phyloP scores from a whole-genome alignment of 2,113 vertebrate genomes.

The Cryptotis parvus region DNA sequence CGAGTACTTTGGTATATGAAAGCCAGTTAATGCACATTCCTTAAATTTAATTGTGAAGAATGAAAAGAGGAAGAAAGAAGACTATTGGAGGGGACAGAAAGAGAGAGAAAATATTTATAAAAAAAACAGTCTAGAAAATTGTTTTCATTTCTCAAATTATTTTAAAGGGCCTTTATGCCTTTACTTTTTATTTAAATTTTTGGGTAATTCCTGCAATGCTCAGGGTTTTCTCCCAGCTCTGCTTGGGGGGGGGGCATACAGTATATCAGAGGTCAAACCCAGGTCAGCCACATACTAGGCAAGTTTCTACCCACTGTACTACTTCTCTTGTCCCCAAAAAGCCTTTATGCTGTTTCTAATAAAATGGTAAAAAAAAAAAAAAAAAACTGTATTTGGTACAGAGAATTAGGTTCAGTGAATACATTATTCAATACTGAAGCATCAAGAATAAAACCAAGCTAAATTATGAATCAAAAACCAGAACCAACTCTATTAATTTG shows the following conservation, averaged over 20 bases:
- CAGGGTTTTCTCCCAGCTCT: no score
- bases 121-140: background rate
- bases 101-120: background rate
- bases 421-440: constrained; percentile 58
- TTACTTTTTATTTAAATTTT: background rate
- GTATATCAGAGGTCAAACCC: no score
- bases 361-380: constrained; percentile 52
- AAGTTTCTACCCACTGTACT: no score
- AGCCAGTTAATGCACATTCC: background rate
- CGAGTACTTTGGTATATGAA: background rate
- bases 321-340: no score
- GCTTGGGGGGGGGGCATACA: no score
- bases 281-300: no score
- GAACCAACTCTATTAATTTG: constrained; percentile 63
- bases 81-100: no score
- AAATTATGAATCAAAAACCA: constrained; percentile 65
- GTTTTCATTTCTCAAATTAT: constrained; percentile 36
- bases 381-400: constrained; percentile 43
- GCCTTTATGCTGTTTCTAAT: constrained; percentile 33
- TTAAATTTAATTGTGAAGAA: background rate
- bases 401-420: constrained; percentile 52
- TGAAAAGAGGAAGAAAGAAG: no score
- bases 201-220: no score
- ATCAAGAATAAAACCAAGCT: constrained; percentile 59
- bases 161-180: background rate